These are phyloP conservation scores for Cirrhinus molitorella DNA, from an alignment of 2,797 vertebrate genomes.

Conservation along the genomic window DNA sequence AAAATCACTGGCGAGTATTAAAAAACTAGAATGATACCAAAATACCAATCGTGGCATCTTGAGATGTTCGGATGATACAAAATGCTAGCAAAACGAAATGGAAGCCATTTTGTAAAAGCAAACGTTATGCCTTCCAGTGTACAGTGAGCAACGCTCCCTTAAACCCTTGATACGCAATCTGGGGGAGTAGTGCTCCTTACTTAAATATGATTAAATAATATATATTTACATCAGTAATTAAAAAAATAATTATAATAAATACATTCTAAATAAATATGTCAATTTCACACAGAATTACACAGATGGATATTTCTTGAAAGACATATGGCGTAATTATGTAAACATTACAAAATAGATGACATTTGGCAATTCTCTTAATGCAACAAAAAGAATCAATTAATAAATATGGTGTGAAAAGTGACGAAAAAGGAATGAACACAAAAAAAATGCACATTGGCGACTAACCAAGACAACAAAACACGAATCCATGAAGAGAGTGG, in stretches of 20 bases:
- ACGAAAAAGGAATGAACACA: background rate
- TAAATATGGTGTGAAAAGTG: slow-evolving; percentile 42
- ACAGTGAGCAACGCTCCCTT: slow-evolving; percentile 73
- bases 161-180: slow-evolving; percentile 78
- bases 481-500: slow-evolving; percentile 40
- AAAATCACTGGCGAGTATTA: slow-evolving; percentile 22
- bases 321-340: slow-evolving; percentile 32
- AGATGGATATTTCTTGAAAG: slow-evolving; percentile 18
- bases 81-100: slow-evolving; percentile 32
- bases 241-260: slow-evolving; percentile 68
- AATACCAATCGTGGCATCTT: background rate
- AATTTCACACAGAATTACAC: slow-evolving; percentile 19
- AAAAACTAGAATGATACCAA: slow-evolving; percentile 18
- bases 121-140: slow-evolving; percentile 53
- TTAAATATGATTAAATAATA: slow-evolving; percentile 75
- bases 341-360: slow-evolving; percentile 63
- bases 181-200: slow-evolving; percentile 85
- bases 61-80: slow-evolving; percentile 38
- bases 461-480: slow-evolving; percentile 17
- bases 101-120: slow-evolving; percentile 27
- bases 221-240: slow-evolving; percentile 74
- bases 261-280: slow-evolving; percentile 48
- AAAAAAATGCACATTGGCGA: background rate
- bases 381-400: slow-evolving; percentile 49
- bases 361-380: slow-evolving; percentile 77